A percentile compares a stretch with the other conserved stretches of the same genome.
These are phyloP conservation scores for Prionace glauca DNA, from an alignment of 2,797 vertebrate genomes.

Conservation along the genomic window DNA sequence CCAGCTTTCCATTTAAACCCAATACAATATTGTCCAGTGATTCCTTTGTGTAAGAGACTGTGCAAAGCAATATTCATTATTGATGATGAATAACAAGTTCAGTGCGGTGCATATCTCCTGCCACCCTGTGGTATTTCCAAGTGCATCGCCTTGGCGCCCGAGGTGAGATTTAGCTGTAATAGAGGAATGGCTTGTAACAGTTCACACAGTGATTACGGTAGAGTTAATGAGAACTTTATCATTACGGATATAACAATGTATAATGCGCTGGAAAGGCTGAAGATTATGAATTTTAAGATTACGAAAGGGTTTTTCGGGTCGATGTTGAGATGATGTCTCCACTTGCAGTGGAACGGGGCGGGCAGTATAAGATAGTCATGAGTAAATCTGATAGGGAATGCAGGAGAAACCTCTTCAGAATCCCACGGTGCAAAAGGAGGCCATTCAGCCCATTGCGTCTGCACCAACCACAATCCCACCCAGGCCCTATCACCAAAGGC, in stretches of 20 bases:
- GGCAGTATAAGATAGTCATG: background rate
- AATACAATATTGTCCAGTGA: background rate
- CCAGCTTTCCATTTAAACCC: background rate
- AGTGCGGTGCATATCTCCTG: background rate
- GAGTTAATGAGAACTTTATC: background rate
- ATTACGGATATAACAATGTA: background rate
- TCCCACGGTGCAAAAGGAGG: too few species aligned
- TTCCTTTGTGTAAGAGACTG: background rate
- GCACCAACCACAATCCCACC: too few species aligned
- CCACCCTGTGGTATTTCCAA: constrained; percentile 20
- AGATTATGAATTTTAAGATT: background rate
- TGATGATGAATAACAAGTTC: background rate
- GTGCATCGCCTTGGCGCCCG: background rate
- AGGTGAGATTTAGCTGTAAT: background rate
- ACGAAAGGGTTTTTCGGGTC: background rate
- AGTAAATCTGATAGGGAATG: background rate
- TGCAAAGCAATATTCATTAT: background rate
- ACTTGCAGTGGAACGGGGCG: background rate
- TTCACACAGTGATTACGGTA: too few species aligned
- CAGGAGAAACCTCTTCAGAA: too few species aligned
- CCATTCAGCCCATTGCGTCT: too few species aligned
- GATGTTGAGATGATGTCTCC: background rate
- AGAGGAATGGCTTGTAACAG: background rate
- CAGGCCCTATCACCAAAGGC: too few species aligned
- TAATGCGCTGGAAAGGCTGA: background rate